These are phyloP conservation scores for Brachyrhaphis roseni DNA, from an alignment of 2,797 vertebrate genomes.

Conservation along the genomic window DNA sequence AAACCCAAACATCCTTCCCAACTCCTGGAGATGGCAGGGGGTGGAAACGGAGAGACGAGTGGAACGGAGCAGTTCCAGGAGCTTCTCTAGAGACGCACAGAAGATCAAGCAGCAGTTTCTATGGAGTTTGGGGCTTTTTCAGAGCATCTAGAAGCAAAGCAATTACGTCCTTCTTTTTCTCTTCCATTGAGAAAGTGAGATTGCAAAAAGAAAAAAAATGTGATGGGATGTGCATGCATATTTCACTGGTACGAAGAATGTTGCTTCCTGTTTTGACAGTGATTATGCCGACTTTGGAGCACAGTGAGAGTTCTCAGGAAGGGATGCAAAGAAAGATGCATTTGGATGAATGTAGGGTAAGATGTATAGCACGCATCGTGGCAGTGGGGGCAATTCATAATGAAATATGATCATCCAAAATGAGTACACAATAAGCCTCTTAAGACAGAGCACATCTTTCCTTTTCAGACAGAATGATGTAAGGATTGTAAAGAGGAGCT, in stretches of 20 bases:
- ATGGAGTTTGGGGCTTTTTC: background rate
- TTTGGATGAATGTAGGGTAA: background rate
- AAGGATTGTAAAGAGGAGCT: background rate
- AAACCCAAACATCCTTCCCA: constrained; percentile 72
- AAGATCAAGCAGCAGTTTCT: background rate
- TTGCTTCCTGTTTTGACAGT: constrained; percentile 1
- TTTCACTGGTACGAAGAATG: background rate
- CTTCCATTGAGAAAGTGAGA: background rate
- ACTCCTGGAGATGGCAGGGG: constrained; percentile 17
- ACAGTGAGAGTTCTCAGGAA: background rate
- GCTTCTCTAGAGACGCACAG: background rate
- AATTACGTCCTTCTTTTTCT: background rate
- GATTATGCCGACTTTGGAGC: background rate
- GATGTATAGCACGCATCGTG: background rate
- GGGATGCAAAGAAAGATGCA: background rate
- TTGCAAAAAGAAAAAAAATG: background rate
- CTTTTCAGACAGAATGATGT: background rate
- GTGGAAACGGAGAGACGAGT: background rate
- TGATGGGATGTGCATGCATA: background rate
- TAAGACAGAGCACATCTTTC: background rate
- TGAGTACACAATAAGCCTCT: background rate
- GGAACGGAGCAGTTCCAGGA: constrained; percentile 27
- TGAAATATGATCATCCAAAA: background rate
- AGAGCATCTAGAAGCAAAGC: background rate
- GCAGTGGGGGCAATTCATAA: background rate